Conservation (phyloP, 2,797 vertebrate genomes). For the Tokudaia muenninki region DNA sequence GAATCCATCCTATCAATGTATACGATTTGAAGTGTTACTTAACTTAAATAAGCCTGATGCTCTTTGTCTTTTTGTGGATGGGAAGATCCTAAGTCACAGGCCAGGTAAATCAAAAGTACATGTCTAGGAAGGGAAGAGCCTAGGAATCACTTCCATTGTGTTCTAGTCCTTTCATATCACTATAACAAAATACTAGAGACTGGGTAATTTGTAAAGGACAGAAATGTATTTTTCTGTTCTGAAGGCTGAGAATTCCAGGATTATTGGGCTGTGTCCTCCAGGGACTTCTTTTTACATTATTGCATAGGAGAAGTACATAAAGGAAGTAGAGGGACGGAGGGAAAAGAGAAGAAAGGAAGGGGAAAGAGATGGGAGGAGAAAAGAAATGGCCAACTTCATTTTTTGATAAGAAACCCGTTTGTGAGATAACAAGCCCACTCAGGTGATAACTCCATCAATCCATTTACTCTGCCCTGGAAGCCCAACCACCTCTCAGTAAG, state of each 20-base stretch:
- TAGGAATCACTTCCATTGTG: background rate
- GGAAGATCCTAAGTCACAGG: background rate
- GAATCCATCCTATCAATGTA: background rate
- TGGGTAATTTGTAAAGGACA: background rate
- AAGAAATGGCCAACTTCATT: background rate
- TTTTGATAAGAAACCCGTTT: background rate
- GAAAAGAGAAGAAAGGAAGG: no score
- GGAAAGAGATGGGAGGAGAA: no score
- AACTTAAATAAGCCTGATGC: background rate
- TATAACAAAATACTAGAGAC: background rate
- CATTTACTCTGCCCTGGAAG: background rate
- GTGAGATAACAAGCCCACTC: background rate
- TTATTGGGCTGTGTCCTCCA: background rate
- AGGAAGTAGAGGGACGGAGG: background rate
- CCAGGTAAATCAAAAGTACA: background rate
- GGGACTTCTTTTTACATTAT: background rate
- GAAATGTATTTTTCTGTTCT: background rate
- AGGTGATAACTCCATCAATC: background rate
- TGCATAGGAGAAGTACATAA: background rate
- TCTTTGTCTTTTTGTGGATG: slow-evolving; percentile 13
- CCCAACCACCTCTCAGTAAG: background rate
- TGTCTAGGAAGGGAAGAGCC: background rate
- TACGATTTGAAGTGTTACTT: slow-evolving; percentile 29
- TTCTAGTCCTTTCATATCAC: background rate
- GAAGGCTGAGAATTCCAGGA: background rate